Percentiles rank a stretch among this genome's conserved stretches.
Conservation (phyloP, 2,888 invertebrate genomes). For the Byasa hedistus region DNA sequence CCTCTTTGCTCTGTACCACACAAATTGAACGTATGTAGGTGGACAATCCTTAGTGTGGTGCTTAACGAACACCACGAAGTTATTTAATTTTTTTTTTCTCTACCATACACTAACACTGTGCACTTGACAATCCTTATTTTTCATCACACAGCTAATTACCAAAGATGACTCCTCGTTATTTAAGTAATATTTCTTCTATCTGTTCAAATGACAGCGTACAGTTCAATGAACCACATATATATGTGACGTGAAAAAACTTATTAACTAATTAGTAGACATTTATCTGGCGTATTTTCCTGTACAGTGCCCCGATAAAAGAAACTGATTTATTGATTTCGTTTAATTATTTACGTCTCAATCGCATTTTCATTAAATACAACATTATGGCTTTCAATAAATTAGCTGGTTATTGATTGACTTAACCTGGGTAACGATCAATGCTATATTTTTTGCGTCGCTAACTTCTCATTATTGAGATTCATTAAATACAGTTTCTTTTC, state of each 20-base stretch:
- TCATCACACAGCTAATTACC: not conserved
- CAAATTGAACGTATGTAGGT: conserved; percentile 49
- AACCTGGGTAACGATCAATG: not conserved
- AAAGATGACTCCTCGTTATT: not conserved
- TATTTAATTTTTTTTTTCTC: not conserved
- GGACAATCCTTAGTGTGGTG: conserved; percentile 38
- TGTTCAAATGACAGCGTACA: not conserved
- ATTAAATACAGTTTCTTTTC: conserved; percentile 14
- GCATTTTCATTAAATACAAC: not conserved
- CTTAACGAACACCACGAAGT: not conserved
- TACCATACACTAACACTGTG: no score
- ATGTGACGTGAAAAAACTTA: not conserved
- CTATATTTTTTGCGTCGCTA: conserved; percentile 3
- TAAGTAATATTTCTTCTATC: not conserved
- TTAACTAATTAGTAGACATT: conserved; percentile 6
- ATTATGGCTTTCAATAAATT: conserved; percentile 11
- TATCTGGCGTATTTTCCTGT: not conserved
- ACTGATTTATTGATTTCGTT: conserved; percentile 15
- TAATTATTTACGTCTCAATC: conserved; percentile 10
- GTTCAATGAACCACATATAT: conserved; percentile 12
- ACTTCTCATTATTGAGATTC: conserved; percentile 6
- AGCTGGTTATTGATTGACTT: conserved; percentile 18
- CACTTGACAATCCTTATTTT: not conserved
- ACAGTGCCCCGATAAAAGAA: conserved; percentile 12
- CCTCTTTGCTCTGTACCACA: conserved; percentile 44